A percentile compares a stretch with the other conserved stretches of the same genome.
These are phyloP conservation scores for Malurus splendens DNA, from an alignment of 2,797 vertebrate species.

Conservation along the genomic window DNA sequence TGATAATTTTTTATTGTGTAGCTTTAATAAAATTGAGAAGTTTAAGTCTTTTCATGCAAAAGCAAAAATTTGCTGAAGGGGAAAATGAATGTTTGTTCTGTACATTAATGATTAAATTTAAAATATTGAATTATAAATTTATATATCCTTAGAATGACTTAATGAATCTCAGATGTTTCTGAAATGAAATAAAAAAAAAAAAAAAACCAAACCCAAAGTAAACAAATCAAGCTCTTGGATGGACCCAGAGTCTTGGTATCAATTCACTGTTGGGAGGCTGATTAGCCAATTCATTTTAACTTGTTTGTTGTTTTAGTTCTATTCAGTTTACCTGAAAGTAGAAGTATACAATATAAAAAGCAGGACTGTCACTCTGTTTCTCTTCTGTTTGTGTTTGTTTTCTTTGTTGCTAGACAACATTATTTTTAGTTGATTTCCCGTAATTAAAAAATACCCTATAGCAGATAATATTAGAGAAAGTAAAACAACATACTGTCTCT, in stretches of 20 bases:
- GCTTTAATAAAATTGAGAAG: neutral
- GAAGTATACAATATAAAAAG: neutral
- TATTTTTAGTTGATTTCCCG: constrained; percentile 53
- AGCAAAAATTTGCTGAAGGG: neutral
- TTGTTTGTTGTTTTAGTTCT: constrained; percentile 16
- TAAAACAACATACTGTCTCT: constrained; percentile 48
- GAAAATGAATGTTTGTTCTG: neutral
- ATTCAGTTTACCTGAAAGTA: constrained; percentile 9
- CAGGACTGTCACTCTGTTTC: neutral
- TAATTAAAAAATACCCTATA: constrained; percentile 43
- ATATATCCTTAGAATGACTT: neutral
- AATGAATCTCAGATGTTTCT: constrained; percentile 8
- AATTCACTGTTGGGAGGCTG: constrained; percentile 16
- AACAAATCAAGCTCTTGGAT: neutral
- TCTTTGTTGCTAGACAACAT: constrained; percentile 58
- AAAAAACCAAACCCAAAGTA: neutral
- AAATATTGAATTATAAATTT: neutral
- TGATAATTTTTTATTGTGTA: neutral
- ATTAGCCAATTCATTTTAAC: constrained; percentile 12
- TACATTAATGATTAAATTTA: neutral
- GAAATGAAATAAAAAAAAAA: neutral
- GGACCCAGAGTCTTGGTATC: neutral
- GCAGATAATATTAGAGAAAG: constrained; percentile 53
- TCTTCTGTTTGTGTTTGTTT: constrained; percentile 56
- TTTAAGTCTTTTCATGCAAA: neutral